Base-by-base conservation (phyloP, 2,113 vertebrate species). In the Chascanopsetta lugubris region DNA sequence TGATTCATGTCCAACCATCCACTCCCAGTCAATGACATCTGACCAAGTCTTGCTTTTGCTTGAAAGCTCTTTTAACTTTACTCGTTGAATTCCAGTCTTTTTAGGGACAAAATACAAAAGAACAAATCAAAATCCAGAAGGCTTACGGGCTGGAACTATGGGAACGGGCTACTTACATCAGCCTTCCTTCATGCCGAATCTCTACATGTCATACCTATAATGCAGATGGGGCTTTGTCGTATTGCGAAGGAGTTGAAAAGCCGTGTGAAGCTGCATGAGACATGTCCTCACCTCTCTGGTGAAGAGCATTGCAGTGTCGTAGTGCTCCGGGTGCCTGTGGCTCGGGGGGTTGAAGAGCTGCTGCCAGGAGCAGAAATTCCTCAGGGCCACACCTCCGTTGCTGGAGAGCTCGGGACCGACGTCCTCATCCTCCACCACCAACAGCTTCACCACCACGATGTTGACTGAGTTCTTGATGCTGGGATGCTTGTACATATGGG, bases 321-420 rank as follows among this genome's bases (percentile, higher is more conserved):
- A 98, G 83, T 99, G 97, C 77, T 96, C 95, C 0, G 95, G 93
- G 63, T 97, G 93, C 27, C 96, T 87, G 77, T 96, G 96, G 0
- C 95, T 98, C 0, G 84, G 77, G 0, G 94, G 93, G 81, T 99
- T 99, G 89, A 96, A 94, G 8, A n/a, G 81, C 53, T 93, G 94
- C 78, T 99, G 97, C 97, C 97, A 99, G 72, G 69, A 92, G 82
- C 97, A 99, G 92, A 99, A 99, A 90, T 94, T 97, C 8, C 96
- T 91, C n/a, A 98, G 90, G 0, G 94, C 93, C 20, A 98, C 90
- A 0, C 94, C 95, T 0, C 95, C 97, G 0, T 98, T 98, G 86
- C 93, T 94, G 0, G 97, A 98, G 20, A 97, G 83, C 42, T 90
- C 85, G 0, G 95, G 97, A 9, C 97, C 97, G 0, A 59, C 85